Percentiles rank a stretch among this genome's conserved stretches.
phyloP scores from a whole-genome alignment of 2,113 vertebrate species.

The Oncorhynchus mykiss region DNA sequence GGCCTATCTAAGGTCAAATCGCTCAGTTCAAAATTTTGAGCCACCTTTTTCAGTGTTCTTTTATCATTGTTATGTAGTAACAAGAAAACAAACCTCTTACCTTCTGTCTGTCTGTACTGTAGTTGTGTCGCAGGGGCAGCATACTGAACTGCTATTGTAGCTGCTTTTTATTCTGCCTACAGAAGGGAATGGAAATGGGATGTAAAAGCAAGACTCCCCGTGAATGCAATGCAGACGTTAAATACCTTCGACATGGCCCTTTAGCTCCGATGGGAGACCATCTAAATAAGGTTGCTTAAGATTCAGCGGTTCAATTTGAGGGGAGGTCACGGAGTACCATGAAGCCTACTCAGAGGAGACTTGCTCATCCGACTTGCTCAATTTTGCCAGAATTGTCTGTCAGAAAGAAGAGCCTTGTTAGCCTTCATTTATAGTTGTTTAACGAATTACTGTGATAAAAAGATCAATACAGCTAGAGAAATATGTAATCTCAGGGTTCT shows the following conservation, averaged over 20 bases:
- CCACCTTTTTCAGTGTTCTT: too few species aligned
- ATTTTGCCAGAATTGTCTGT: constrained; percentile 22
- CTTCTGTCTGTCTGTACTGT: background rate
- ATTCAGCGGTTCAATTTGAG: constrained; percentile 33
- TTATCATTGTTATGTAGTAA: too few species aligned
- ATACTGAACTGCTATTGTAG: background rate
- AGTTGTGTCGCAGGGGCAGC: background rate
- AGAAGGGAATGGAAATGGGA: background rate
- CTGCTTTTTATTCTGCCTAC: constrained; percentile 2
- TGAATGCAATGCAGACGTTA: constrained; percentile 25
- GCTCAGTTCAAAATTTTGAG: too few species aligned
- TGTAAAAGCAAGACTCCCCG: constrained; percentile 2
- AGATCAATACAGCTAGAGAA: background rate
- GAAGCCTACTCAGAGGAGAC: constrained; percentile 23
- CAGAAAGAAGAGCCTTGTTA: constrained; percentile 16
- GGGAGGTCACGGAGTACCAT: constrained; percentile 25
- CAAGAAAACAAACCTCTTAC: too few species aligned
- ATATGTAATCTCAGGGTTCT: too few species aligned
- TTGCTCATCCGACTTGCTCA: constrained; percentile 29
- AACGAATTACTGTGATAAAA: background rate
- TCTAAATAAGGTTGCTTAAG: constrained; percentile 39
- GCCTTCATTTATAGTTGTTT: background rate
- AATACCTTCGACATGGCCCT: constrained; percentile 33
- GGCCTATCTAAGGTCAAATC: too few species aligned
- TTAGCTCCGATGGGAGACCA: constrained; percentile 32